Base-by-base conservation (phyloP, 2,113 vertebrate genomes). In the Corythornis vintsioides region DNA sequence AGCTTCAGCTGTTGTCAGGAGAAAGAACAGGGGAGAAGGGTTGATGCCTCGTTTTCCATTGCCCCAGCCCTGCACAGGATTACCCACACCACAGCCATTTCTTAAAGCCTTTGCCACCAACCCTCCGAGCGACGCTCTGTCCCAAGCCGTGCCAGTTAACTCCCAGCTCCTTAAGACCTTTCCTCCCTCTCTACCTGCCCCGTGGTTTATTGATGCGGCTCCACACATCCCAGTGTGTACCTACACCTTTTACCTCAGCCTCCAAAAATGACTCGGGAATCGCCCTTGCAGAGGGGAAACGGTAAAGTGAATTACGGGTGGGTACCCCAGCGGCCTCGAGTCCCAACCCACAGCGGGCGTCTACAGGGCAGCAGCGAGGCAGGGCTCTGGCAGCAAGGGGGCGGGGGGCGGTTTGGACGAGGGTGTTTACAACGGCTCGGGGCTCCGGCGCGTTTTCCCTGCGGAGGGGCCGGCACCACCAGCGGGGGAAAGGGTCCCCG, bases 1-100 rank as follows among this genome's bases (percentile, higher is more conserved):
- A 50, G 97, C 97, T 97, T 98, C 97, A 40, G 97, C 98, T 98
- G 10, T 89, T 25, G 5, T n/a, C 67, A 75, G 33, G 40, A 43
- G 21, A 76, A 65, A 96, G 60, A 92, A 67, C 8, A 22, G 57
- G 40, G 61, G 15, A 28, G 80, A 45, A 88, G 26, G 81, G 81
- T 85, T 69, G n/a, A 80, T 5, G 40, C 50, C 43, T 76, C 22
- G 5, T 55, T 40, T 59, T 55, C 24, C 47, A 28, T 59, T 73
- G 63, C 48, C 48, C 45, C 88, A 92, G 40, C 21, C 22, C 48
- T 10, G 28, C 65, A 69, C 24, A 73, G 40, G 42, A 61, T n/a
- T 59, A 59, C 35, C 55, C 22, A 17, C 55, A 55, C 82, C 52
- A 50, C 20, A 25, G 19, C 25, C 3, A 0, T 45, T 56, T 59